phyloP scores from a whole-genome alignment of 2,888 invertebrate genomes.

The Drosophila mettleri region DNA sequence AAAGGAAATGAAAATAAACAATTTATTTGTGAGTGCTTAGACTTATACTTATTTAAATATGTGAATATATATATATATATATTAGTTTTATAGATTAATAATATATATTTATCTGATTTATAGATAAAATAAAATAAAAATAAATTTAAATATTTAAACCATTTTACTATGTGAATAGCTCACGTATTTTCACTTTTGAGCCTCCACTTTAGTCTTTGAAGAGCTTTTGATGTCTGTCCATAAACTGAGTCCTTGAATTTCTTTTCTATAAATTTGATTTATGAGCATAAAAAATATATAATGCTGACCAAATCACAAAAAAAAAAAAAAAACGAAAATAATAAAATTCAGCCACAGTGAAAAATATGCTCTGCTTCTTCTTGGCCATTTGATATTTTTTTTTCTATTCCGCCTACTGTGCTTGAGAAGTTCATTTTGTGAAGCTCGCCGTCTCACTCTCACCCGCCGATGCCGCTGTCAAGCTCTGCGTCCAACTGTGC shows the following conservation, averaged over 20 bases:
- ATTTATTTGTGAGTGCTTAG: not conserved
- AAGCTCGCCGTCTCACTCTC: constrained; percentile 37
- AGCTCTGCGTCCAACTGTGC: constrained; percentile 21
- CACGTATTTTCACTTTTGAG: constrained; percentile 2
- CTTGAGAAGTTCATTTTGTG: constrained; percentile 70
- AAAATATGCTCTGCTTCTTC: constrained; percentile 25
- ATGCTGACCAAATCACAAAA: constrained; percentile 47
- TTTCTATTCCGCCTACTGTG: constrained; percentile 18
- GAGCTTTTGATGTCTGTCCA: constrained; percentile 14
- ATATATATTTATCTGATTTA: too few species aligned
- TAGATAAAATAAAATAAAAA: not conserved
- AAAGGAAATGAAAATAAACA: not conserved
- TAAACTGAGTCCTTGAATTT: constrained; percentile 15
- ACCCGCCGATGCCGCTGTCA: constrained; percentile 1
- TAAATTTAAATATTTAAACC: not conserved
- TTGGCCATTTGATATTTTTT: constrained; percentile 16
- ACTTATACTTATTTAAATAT: not conserved
- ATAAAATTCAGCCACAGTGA: constrained; percentile 53
- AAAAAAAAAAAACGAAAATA: constrained; percentile 38
- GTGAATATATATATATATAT: not conserved
- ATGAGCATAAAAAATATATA: constrained; percentile 40
- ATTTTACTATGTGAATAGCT: not conserved
- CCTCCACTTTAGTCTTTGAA: constrained; percentile 13
- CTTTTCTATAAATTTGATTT: constrained; percentile 61
- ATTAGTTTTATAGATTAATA: too few species aligned